Percentiles rank a stretch among this genome's conserved stretches.
These are phyloP conservation scores for Rhea americana DNA, from an alignment of 2,113 vertebrate species.

Conservation along the genomic window DNA sequence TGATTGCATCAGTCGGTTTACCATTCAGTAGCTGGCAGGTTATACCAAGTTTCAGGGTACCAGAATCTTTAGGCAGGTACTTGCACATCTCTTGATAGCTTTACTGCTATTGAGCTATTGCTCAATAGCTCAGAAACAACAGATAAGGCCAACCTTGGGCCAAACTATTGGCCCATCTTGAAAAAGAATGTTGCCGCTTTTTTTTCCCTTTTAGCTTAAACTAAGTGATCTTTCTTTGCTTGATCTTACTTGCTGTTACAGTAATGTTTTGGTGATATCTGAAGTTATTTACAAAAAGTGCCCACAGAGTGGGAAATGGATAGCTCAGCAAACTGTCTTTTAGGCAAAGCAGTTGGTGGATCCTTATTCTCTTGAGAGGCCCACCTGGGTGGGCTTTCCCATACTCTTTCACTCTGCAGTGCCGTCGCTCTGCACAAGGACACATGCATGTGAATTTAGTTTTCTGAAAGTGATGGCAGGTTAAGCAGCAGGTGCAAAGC, in stretches of 20 bases:
- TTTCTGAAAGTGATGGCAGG: neutral
- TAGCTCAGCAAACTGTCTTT: neutral
- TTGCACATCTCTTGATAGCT: neutral
- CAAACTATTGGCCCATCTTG: neutral
- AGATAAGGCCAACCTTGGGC: neutral
- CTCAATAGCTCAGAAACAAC: neutral
- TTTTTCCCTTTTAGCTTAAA: neutral
- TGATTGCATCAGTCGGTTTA: neutral
- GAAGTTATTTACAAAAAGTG: neutral
- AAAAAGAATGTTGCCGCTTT: neutral
- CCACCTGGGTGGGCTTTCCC: neutral
- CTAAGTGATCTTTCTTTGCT: neutral
- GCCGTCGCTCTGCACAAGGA: neutral
- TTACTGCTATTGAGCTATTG: neutral
- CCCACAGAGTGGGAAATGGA: neutral
- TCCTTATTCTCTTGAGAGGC: neutral
- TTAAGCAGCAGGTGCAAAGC: constrained; percentile 55
- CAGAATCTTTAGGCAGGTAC: neutral
- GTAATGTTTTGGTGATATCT: neutral
- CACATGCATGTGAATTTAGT: neutral
- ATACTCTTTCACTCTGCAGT: neutral
- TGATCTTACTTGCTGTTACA: neutral
- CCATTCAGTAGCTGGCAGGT: neutral
- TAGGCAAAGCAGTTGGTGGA: neutral
- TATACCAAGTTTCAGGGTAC: neutral